phyloP scores from a whole-genome alignment of 2,113 vertebrate species.

The Mus spicilegus region DNA sequence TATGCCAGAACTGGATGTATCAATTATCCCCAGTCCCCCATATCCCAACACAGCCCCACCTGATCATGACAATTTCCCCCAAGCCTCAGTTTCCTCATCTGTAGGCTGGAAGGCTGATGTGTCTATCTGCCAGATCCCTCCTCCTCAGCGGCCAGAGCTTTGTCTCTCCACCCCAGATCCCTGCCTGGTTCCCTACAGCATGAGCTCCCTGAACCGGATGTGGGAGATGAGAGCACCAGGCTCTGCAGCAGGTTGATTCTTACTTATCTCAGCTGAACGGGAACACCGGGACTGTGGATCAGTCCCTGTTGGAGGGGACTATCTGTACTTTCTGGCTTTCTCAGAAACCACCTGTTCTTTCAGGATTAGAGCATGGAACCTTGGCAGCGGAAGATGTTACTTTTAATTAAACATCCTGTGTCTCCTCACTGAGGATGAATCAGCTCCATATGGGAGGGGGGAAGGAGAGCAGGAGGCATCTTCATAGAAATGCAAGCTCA shows the following conservation, averaged over 20 bases:
- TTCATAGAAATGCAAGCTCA: neutral
- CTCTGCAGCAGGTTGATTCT: neutral
- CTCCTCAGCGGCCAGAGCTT: neutral
- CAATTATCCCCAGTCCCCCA: neutral
- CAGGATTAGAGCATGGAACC: conserved; percentile 45
- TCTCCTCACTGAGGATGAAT: conserved; percentile 39
- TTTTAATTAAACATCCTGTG: conserved; percentile 59
- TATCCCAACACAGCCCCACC: neutral
- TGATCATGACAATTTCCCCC: neutral
- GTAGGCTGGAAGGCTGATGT: neutral
- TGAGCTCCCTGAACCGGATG: neutral
- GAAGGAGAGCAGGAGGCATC: neutral
- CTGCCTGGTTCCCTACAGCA: accelerated
- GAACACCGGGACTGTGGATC: neutral
- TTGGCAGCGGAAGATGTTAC: conserved; percentile 43
- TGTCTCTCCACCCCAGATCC: neutral
- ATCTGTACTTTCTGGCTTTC: neutral
- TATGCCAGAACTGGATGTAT: neutral
- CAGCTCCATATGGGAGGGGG: neutral
- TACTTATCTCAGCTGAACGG: neutral
- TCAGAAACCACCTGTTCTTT: conserved; percentile 60
- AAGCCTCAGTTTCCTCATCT: neutral
- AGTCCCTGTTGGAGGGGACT: neutral
- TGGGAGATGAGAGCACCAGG: neutral
- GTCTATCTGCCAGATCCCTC: neutral